Evolutionary conservation across 2,888 invertebrate species (phyloP), one percentile per base, ranked within the genome.

Genomic region (Parelbella ahira): DNA sequence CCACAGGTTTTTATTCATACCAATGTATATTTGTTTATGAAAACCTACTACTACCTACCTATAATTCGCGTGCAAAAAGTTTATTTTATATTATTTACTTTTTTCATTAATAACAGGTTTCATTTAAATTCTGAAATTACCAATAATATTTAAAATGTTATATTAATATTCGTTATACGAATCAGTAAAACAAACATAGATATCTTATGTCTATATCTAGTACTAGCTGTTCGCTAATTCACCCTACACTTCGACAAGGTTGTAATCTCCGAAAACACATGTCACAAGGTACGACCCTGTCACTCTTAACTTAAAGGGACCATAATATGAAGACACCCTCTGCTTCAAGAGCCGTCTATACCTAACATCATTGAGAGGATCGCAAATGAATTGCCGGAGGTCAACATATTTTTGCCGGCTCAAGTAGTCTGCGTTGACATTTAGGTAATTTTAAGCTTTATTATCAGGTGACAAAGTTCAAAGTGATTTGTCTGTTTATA

Each of bases 231-330:
- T 39, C 24, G 58, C 45, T 46, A 57, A 58, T 63, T 59, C 60
- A 59, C 57, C 61, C 63, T 48, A 53, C 53, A 49, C 41, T 53
- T 53, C 49, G 55, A 64, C 67, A 62, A 53, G 55, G 59, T 68
- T 68, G 58, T 65, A 63, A 58, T 60, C 52, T 54, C 51, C 50
- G 49, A 61, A 56, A 73, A 69, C 70, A 75, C 68, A 74, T 73
- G 70, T 70, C 66, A 51, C 41, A 63, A 63, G 63, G 59, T 61
- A 54, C 59, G 60, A 60, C 64, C 59, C 58, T 62, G 62, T 72
- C 62, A 52, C 49, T 54, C 50, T 63, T 52, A 47, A 57, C 48
- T 50, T 43, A 41, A 30, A 43, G 20, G 34, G 46, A 48, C 69
- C 60, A 69, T 27, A 50, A 41, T 56, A 57, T 39, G 18, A 32